Percentiles rank a stretch among this genome's conserved stretches.
Evolutionary conservation across 2,797 vertebrate species (phyloP).

Genomic region (Phrynocephalus vlangalii): DNA sequence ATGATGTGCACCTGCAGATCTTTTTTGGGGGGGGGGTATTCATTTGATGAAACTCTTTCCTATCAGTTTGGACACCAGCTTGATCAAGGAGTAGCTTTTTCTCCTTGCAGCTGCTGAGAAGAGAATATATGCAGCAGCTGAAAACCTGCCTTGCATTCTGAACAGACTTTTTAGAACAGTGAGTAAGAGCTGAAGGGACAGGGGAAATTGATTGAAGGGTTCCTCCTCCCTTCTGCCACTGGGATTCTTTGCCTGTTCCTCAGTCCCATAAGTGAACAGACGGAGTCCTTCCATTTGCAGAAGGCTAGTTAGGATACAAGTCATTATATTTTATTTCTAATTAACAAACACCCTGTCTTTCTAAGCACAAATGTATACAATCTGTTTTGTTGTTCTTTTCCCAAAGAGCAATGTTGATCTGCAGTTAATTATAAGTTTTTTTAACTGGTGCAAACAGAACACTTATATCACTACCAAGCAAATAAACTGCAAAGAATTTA

Average conservation of each 20-base stretch:
- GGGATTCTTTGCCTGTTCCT: not conserved
- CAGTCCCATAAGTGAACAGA: not conserved
- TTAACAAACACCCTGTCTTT: conserved; percentile 13
- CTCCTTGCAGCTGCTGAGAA: no score
- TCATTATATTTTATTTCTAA: conserved; percentile 14
- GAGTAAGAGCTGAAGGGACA: no score
- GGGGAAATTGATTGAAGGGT: no score
- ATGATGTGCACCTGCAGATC: no score
- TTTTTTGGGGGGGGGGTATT: no score
- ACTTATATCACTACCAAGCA: not conserved
- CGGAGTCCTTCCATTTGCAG: not conserved
- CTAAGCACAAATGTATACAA: not conserved
- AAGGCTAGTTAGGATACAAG: not conserved
- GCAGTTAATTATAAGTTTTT: conserved; percentile 26
- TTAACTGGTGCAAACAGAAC: not conserved
- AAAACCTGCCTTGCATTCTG: no score
- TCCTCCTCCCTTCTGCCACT: not conserved
- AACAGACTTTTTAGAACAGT: no score
- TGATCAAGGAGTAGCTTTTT: no score
- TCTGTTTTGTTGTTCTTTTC: conserved; percentile 12
- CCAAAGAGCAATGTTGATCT: conserved; percentile 14
- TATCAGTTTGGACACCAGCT: no score
- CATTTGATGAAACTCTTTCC: no score
- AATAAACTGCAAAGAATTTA: conserved; percentile 27
- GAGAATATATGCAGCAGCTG: no score